A percentile compares a stretch with the other conserved stretches of the same genome.
phyloP scores from a whole-genome alignment of 2,113 vertebrate genomes.

The Nibea albiflora region DNA sequence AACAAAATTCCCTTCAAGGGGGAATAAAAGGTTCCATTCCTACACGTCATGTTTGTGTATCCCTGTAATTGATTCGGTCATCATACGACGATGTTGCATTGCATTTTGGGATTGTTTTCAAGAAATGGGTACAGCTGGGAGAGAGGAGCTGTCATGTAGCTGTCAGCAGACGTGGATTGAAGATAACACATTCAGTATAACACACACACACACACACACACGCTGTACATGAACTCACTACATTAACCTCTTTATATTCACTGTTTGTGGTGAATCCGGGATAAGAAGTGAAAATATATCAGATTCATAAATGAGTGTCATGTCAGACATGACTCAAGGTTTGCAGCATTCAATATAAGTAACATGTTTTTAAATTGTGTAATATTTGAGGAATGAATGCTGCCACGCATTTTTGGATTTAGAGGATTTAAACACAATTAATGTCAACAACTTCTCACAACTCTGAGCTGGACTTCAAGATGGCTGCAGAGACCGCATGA shows the following conservation, averaged over 20 bases:
- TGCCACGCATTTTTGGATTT: background rate
- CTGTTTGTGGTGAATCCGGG: background rate
- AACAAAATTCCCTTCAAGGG: constrained; percentile 20
- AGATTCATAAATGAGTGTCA: background rate
- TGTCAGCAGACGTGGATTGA: constrained; percentile 5
- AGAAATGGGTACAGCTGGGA: constrained; percentile 12
- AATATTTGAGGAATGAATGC: background rate
- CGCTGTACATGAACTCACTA: background rate
- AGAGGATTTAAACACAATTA: background rate
- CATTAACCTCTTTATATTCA: background rate
- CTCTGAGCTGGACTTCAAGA: too few relatives aligned
- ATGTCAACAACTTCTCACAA: background rate
- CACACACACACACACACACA: background rate
- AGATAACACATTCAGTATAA: background rate
- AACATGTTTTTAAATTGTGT: background rate
- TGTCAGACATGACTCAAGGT: background rate
- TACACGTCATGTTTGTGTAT: background rate
- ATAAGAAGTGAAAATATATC: background rate
- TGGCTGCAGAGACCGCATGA: constrained; percentile 14
- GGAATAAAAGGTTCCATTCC: background rate
- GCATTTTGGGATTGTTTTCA: constrained; percentile 32
- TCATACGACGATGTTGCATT: background rate
- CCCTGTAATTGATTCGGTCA: constrained; percentile 3
- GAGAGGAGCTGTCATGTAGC: constrained; percentile 15
- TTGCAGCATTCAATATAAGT: too few relatives aligned